phyloP scores from a whole-genome alignment of 2,113 vertebrate species.

The Dermatemys mawii region DNA sequence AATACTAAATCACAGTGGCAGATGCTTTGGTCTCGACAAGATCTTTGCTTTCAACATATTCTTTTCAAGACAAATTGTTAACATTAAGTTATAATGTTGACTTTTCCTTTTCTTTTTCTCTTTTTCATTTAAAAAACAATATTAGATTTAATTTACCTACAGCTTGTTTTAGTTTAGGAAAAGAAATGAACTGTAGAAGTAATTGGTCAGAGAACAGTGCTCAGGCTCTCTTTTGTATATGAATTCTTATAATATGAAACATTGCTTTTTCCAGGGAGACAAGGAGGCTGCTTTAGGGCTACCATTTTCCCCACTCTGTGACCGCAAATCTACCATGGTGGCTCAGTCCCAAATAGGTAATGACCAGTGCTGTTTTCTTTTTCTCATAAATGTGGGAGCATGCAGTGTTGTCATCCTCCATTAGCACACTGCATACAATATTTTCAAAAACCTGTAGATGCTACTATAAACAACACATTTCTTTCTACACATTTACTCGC shows the following conservation, averaged over 20 bases:
- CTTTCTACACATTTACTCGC: not conserved
- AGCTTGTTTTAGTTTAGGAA: slow-evolving; percentile 11
- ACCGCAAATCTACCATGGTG: slow-evolving; percentile 96
- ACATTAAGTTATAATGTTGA: slow-evolving; percentile 4
- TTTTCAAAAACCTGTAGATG: not conserved
- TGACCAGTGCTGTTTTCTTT: not conserved
- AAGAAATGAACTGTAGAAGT: not conserved
- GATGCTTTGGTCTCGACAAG: not conserved
- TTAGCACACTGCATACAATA: not conserved
- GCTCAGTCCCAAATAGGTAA: slow-evolving; percentile 98
- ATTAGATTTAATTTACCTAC: not conserved
- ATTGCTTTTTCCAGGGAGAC: slow-evolving; percentile 87
- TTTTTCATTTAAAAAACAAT: not conserved
- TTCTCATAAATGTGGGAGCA: not conserved
- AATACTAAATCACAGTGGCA: not conserved
- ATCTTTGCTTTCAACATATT: not conserved
- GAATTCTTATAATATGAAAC: not conserved
- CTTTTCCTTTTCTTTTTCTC: not conserved
- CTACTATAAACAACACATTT: not conserved
- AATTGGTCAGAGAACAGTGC: not conserved
- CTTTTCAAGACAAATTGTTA: not conserved
- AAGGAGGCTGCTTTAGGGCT: slow-evolving; percentile 94
- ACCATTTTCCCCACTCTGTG: slow-evolving; percentile 96
- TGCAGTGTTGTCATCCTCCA: not conserved
- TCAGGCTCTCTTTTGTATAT: not conserved